Base-by-base conservation (phyloP, 2,113 vertebrate species). In the Dasyornis broadbenti region DNA sequence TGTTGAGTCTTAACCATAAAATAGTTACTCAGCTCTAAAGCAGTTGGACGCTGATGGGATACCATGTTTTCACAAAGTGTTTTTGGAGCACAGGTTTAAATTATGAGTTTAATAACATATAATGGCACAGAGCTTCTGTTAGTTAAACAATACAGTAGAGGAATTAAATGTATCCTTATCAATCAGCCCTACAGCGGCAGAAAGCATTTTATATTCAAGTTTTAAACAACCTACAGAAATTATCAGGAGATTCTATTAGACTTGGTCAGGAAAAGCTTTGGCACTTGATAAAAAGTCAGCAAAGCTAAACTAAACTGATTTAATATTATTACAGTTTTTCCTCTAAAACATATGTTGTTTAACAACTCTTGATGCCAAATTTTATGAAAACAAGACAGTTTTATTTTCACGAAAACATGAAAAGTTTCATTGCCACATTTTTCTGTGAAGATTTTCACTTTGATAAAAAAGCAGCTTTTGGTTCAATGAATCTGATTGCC, bases 71-170 rank as follows among this genome's bases (percentile, higher is more conserved):
- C 72, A 69, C 44, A 64, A 88, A 88, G 61, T 10, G 23, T 12
- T 93, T 92, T 86, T 95, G 95, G 91, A 96, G 79, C 30, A 35
- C 15, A 17, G 47, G 59, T 70, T 95, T 83, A 93, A 92, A 69
- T 94, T 91, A 94, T 91, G 93, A 92, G 66, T 94, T 96, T 90
- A 95, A 95, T 96, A 95, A 90, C 23, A 6, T 78, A 63, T 52
- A 80, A 93, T 85, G 75, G 71, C 87, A 90, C 53, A 39, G 63
- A 94, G 77, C 64, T 87, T 95, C 91, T 91, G 87, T 85, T 93
- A 87, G 66, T 90, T 95, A 94, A 96, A 82, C n/a, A 68, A 77
- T 52, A 35, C 23, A 56, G 56, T 23, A 37, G 60, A 96, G 28
- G 45, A 82, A 86, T 86, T 73, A 63, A 70, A 90, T 23, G 21